Percentiles rank a stretch among this genome's conserved stretches.
Conservation (phyloP, 2,113 vertebrate species). For the Petroica traversi region DNA sequence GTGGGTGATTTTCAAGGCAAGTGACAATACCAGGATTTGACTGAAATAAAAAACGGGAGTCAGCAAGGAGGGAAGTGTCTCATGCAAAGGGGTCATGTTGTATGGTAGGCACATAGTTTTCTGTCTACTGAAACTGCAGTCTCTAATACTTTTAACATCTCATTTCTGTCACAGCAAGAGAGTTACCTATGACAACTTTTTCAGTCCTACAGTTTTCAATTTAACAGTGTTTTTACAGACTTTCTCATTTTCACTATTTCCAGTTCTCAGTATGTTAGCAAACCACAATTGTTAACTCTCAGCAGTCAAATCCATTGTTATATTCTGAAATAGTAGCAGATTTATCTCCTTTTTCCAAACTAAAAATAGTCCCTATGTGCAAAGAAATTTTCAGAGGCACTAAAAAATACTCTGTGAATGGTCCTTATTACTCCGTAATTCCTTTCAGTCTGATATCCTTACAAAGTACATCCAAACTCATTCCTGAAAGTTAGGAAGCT, state of each 20-base stretch:
- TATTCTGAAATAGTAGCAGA: neutral
- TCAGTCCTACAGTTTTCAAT: neutral
- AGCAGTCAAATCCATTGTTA: neutral
- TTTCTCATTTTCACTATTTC: neutral
- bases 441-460: neutral
- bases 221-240: neutral
- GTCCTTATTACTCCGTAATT: neutral
- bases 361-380: neutral
- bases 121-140: neutral
- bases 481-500: neutral
- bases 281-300: neutral
- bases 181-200: neutral
- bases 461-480: neutral
- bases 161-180: neutral
- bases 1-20: slow-evolving; percentile 93
- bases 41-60: slow-evolving; percentile 53
- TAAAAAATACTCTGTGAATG: neutral
- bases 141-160: neutral
- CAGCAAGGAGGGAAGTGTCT: neutral
- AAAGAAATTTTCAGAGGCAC: neutral
- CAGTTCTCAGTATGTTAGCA: neutral
- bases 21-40: slow-evolving; percentile 89
- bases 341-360: neutral
- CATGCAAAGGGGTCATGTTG: rapidly evolving
- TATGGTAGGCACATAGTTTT: neutral